These are phyloP conservation scores for Pteruthius melanotis DNA, from an alignment of 2,113 vertebrate species.

Conservation along the genomic window DNA sequence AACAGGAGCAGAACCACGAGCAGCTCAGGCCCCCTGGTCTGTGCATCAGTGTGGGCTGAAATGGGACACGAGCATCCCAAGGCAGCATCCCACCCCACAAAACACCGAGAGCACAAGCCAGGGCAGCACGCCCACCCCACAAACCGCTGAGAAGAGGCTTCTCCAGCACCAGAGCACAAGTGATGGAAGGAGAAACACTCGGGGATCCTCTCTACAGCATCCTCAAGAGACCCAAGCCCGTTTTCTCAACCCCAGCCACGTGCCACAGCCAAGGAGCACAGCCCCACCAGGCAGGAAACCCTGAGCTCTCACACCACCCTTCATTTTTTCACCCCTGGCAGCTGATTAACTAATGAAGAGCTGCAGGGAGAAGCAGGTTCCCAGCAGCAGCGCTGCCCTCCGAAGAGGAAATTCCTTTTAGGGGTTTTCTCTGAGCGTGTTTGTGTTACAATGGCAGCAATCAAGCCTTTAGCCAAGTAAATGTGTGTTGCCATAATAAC, in stretches of 20 bases:
- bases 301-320: neutral
- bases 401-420: neutral
- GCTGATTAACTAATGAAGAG: neutral
- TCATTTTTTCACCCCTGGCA: neutral
- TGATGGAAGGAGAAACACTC: accelerated
- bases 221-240: neutral
- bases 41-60: neutral
- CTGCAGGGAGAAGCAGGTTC: neutral
- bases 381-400: neutral
- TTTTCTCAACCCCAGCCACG: neutral
- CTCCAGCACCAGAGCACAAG: neutral
- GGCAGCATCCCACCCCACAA: neutral
- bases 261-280: accelerated
- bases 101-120: neutral
- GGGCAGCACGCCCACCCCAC: neutral
- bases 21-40: neutral
- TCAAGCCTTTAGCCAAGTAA: neutral
- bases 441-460: neutral
- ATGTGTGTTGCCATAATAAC: neutral
- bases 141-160: neutral
- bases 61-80: neutral
- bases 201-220: neutral
- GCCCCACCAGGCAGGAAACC: neutral
- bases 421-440: neutral
- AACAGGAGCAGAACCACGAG: accelerated